A percentile compares a stretch with the other conserved stretches of the same genome.
Evolutionary conservation across 2,888 invertebrate genomes (phyloP).

Genomic region (Rhyacophila evoluta): DNA sequence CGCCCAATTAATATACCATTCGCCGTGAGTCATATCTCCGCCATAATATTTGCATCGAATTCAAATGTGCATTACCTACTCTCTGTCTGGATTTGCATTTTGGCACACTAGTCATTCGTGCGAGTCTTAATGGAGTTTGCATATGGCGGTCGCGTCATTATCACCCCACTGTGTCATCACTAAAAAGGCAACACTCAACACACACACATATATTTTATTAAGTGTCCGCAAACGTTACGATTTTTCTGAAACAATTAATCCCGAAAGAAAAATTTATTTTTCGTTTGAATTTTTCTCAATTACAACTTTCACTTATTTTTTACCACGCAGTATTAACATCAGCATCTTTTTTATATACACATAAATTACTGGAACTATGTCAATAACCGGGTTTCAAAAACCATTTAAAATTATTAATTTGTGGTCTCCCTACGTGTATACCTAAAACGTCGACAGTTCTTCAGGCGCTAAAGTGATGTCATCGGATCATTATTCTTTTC

Average conservation of each 20-base stretch:
- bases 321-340: too few species aligned
- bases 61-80: slow-evolving; percentile 17
- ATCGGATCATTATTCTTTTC: slow-evolving; percentile 10
- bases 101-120: background rate
- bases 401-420: too few species aligned
- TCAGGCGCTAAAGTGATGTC: background rate
- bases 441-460: background rate
- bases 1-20: slow-evolving; percentile 2
- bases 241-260: background rate
- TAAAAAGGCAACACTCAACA: background rate
- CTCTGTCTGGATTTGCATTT: background rate
- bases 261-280: too few species aligned
- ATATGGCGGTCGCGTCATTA: slow-evolving; percentile 14
- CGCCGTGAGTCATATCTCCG: slow-evolving; percentile 2
- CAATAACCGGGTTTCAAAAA: too few species aligned
- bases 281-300: too few species aligned
- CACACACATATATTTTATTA: background rate
- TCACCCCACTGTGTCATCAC: slow-evolving; percentile 18
- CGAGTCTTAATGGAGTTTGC: background rate
- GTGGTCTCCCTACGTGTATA: background rate
- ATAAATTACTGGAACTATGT: too few species aligned
- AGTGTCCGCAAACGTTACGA: background rate
- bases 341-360: too few species aligned
- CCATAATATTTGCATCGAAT: slow-evolving; percentile 2
- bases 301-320: too few species aligned